A percentile compares a stretch with the other conserved stretches of the same genome.
Evolutionary conservation across 2,888 invertebrate species (phyloP).

Genomic region (Acronicta psi): DNA sequence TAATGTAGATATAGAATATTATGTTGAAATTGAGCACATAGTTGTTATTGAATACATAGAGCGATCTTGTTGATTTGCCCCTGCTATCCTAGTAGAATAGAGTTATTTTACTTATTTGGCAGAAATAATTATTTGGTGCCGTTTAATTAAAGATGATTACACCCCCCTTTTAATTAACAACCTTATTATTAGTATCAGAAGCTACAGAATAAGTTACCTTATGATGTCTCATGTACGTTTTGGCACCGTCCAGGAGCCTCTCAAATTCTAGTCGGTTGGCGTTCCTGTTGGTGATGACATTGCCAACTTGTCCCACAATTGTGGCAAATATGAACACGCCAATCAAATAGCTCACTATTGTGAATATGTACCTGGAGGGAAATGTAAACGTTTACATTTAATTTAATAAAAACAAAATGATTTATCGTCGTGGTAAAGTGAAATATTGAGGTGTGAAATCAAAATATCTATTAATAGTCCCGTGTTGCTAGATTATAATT

Average conservation of each 20-base stretch:
- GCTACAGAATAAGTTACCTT: slow-evolving; percentile 89
- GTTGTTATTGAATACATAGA: no score
- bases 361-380: slow-evolving; percentile 96
- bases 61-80: no score
- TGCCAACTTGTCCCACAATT: slow-evolving; percentile 99
- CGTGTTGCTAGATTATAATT: slow-evolving; percentile 28
- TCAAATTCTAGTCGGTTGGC: slow-evolving; percentile 98
- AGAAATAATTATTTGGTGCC: no score
- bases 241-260: slow-evolving; percentile 97
- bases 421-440: not conserved
- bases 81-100: no score
- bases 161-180: no score
- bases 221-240: slow-evolving; percentile 99
- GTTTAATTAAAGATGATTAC: no score
- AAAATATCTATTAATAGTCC: not conserved
- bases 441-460: slow-evolving; percentile 24
- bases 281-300: slow-evolving; percentile 98
- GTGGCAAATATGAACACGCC: slow-evolving; percentile 99
- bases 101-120: no score
- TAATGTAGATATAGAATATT: no score
- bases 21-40: no score
- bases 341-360: slow-evolving; percentile 98
- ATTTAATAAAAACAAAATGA: not conserved
- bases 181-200: no score
- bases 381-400: slow-evolving; percentile 27